Evolutionary conservation across 1,140 invertebrate species (phyloP).

Genomic region (Steinernema feltiae): DNA sequence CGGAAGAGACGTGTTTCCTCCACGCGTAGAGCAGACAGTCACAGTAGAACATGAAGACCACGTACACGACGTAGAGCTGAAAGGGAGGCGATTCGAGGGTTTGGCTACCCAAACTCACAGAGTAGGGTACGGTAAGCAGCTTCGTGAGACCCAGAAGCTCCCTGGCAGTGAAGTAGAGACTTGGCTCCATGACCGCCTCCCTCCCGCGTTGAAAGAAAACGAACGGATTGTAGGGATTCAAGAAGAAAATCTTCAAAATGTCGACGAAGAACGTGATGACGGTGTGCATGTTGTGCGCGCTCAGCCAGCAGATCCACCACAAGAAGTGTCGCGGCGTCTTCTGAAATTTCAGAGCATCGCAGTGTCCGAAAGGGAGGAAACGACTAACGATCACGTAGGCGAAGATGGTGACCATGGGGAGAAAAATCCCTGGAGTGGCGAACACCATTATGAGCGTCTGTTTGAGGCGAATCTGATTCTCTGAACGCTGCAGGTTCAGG

Average conservation of each 20-base stretch:
- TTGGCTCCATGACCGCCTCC: background rate
- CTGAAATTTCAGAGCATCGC: background rate
- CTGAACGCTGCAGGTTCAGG: background rate
- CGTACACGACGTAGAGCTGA: background rate
- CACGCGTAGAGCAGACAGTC: slow-evolving; percentile 7
- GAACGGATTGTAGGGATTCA: background rate
- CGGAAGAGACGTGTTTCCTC: background rate
- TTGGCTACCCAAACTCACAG: background rate
- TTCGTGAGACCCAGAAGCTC: slow-evolving; percentile 1
- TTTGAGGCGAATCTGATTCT: background rate
- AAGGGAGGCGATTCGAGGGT: background rate
- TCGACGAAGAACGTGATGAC: background rate
- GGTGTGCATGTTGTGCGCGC: background rate
- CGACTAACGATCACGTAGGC: background rate
- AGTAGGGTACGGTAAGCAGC: background rate
- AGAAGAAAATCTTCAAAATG: background rate
- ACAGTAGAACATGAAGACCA: slow-evolving; percentile 11
- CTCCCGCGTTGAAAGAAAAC: background rate
- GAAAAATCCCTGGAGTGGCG: background rate
- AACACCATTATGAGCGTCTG: background rate
- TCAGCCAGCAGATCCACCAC: background rate
- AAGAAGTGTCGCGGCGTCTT: background rate
- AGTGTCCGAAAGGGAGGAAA: background rate
- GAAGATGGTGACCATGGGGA: background rate
- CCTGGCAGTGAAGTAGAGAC: background rate